Evolutionary conservation across 1,140 invertebrate species (phyloP).

Genomic region (Teleogryllus occipitalis): DNA sequence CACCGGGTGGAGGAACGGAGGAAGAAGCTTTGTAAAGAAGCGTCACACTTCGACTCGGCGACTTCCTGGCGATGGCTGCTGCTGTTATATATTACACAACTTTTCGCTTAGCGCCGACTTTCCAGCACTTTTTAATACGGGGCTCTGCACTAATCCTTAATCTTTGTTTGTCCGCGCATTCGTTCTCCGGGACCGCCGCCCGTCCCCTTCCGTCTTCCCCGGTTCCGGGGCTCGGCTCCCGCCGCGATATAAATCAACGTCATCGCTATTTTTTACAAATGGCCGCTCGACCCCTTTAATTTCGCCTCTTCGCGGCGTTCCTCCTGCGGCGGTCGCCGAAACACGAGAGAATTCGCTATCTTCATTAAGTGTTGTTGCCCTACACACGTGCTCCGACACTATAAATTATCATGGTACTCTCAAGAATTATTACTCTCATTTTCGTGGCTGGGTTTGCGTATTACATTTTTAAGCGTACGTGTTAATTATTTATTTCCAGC

Average conservation of each 20-base stretch:
- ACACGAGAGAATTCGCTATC: not conserved
- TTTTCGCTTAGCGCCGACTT: not conserved
- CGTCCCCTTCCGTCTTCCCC: not conserved
- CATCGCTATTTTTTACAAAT: not conserved
- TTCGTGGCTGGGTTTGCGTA: not conserved
- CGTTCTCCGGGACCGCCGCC: not conserved
- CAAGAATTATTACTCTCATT: slow-evolving; percentile 1
- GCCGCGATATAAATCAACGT: not conserved
- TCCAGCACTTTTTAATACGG: not conserved
- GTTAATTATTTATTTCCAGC: not conserved
- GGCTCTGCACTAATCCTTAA: not conserved
- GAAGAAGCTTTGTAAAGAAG: not conserved
- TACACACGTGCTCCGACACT: not conserved
- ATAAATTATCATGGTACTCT: not conserved
- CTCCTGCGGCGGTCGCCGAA: not conserved
- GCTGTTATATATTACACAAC: not conserved
- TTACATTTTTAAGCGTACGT: not conserved
- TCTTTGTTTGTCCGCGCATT: not conserved
- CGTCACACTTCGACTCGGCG: not conserved
- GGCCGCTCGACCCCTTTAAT: not conserved
- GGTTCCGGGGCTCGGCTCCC: not conserved
- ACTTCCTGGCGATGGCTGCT: not conserved
- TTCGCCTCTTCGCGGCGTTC: not conserved
- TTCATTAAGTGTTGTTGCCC: not conserved
- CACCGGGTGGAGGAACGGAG: not conserved